Conservation (phyloP, 2,113 vertebrate genomes). For the Archilochus colubris region DNA sequence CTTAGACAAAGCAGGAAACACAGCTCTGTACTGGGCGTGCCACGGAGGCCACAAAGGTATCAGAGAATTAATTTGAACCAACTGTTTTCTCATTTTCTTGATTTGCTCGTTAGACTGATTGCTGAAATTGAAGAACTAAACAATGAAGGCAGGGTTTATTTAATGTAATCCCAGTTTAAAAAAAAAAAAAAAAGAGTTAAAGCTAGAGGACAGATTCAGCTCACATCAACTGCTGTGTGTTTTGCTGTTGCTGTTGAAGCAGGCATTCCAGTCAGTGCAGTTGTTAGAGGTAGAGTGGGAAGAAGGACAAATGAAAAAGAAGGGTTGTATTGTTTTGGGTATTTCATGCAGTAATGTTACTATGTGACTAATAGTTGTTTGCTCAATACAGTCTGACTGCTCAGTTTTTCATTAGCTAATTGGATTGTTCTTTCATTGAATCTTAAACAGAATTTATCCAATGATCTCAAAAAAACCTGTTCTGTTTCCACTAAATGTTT, state of each 20-base stretch:
- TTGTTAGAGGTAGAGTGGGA: neutral
- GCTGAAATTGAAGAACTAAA: neutral
- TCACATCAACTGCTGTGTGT: neutral
- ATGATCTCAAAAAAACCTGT: neutral
- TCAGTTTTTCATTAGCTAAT: neutral
- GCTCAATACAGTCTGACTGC: neutral
- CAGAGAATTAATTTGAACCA: neutral
- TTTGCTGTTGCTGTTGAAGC: neutral
- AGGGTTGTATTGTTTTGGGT: neutral
- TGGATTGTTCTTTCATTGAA: neutral
- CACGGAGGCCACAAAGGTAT: slow-evolving; percentile 96
- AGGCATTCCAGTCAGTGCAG: neutral
- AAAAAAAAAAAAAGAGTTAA: neutral
- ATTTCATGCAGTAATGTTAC: neutral
- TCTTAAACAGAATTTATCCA: neutral
- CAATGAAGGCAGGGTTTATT: neutral
- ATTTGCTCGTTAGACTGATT: neutral
- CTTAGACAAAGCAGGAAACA: slow-evolving; percentile 97
- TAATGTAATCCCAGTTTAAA: neutral
- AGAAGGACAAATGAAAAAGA: neutral
- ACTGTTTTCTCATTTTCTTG: neutral
- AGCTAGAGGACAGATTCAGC: neutral
- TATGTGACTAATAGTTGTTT: neutral
- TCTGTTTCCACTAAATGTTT: neutral
- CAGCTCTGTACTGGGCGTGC: slow-evolving; percentile 95